Base-by-base conservation (phyloP, 1,140 invertebrate genomes). In the Aplysia californica region DNA sequence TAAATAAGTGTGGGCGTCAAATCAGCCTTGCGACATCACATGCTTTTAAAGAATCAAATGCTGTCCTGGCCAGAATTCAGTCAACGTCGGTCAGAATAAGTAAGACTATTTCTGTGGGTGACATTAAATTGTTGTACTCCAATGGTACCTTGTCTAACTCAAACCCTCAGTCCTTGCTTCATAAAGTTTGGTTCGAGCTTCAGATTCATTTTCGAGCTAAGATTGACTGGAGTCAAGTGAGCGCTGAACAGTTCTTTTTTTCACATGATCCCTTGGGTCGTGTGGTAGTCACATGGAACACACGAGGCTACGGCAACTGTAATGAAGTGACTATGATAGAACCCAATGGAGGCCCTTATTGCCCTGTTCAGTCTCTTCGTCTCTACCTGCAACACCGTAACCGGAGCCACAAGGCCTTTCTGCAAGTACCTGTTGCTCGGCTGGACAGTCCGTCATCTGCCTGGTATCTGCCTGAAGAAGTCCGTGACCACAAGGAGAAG, bases 171-270 rank as follows among this genome's bases (percentile, higher is more conserved):
- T 71, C 78, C n/a, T 31, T 79, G 41, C 39, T 79, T 33, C 56
- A 59, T 56, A 79, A 79, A 26, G 78, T 79, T 4, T 79, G 78
- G 78, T 79, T 79, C 68, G 78, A 79, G 31, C 50, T 79, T 15
- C 78, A 79, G 69, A 55, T 79, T n/a, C 68, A 79, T 36, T 79
- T 79, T 55, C 55, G 78, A 20, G 66, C 39, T 50, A 75, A 66
- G 26, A 33, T 75, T 26, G 59, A 65, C 38, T 75, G 72, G 72
- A 75, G 61, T 38, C 64, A 75, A 29, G 72, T 75, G 38, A 26
- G 23, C 15, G 36, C 39, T 21, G 61, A 65, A n/a, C 72, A 75
- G 26, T 75, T 75, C 61, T 65, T 65, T 31, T 75, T 75, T 41
- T 75, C 72, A 15, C 61, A 38, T 10, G 55, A 41, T 31, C 18